Conservation (phyloP, 2,113 vertebrate species). For the Gadus chalcogrammus region DNA sequence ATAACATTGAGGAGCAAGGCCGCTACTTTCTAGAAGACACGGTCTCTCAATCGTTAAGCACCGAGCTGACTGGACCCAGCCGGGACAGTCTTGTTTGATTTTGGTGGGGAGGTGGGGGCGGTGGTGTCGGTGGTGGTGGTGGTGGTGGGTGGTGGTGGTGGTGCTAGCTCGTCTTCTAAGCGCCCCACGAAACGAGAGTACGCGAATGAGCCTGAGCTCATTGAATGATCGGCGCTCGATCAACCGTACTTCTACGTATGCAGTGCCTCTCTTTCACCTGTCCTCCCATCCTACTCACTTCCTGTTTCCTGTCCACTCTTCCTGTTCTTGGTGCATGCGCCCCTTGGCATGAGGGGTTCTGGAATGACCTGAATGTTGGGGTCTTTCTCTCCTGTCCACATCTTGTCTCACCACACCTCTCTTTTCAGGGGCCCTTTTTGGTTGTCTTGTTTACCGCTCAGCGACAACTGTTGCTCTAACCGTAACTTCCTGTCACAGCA, state of each 20-base stretch:
- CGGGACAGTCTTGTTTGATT: no score
- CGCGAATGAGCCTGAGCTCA: no score
- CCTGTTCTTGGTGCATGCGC: conserved; percentile 69
- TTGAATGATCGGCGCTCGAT: no score
- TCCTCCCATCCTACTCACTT: conserved; percentile 37
- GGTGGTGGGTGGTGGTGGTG: no score
- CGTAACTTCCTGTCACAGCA: conserved; percentile 55
- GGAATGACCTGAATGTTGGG: conserved; percentile 38
- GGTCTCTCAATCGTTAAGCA: no score
- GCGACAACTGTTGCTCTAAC: neutral
- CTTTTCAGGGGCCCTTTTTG: conserved; percentile 49
- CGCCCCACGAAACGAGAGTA: no score
- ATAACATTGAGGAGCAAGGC: conserved; percentile 19
- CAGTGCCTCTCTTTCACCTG: conserved; percentile 35
- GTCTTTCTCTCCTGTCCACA: conserved; percentile 28
- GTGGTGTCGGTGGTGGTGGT: no score
- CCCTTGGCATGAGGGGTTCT: conserved; percentile 65
- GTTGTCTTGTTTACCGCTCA: neutral
- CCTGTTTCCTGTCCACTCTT: conserved; percentile 41
- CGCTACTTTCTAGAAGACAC: neutral
- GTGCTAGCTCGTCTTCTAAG: no score
- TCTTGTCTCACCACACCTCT: conserved; percentile 52
- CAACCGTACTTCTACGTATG: no score
- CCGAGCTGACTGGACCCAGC: no score
- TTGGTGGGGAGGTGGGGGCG: no score